Base-by-base conservation (phyloP, 2,888 invertebrate species). In the Salticus scenicus region DNA sequence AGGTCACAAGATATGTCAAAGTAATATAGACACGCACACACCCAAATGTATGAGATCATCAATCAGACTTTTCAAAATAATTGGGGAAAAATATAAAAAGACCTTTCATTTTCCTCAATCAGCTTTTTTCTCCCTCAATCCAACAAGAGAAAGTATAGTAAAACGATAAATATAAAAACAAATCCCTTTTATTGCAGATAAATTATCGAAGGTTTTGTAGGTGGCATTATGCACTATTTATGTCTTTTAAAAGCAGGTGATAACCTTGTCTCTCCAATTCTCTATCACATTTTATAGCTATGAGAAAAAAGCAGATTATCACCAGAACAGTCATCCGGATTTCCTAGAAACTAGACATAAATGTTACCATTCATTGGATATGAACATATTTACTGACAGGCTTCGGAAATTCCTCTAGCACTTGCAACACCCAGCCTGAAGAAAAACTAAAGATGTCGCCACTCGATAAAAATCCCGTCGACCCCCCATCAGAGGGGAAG, bases 371-470 rank as follows among this genome's bases (percentile, higher is more conserved):
- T 57, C 57, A 57, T 1, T 24, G 24, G n/a, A n/a, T n/a, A n/a
- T n/a, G n/a, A n/a, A 66, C 31, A 31, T 70, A 33, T 70, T 70
- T 70, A 42, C 70, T 42, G 70, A 42, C 70, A 42, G 70, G 7
- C 14, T 24, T 12, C n/a, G 33, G 24, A 63, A 41, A 79, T 79
- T 79, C 78, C 78, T 20, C 7, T 41, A 71, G 70, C 33, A 57
- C 30, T 24, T 14, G n/a, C 41, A 57, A 70, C 70, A 69, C 71
- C 78, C 41, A 41, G 41, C 41, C 64, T 30, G 31, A 20, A 20
- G 57, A 73, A 73, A 73, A 73, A 73, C 70, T 42, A 41, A 70
- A 84, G 83, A 84, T 84, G 83, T 84, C 83, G 77, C 77, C 83
- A 84, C 77, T 51, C 77, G 83, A 84, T 84, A 84, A 84, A 81